Base-by-base conservation (phyloP, 2,797 vertebrate genomes). In the Danio aesculapii region DNA sequence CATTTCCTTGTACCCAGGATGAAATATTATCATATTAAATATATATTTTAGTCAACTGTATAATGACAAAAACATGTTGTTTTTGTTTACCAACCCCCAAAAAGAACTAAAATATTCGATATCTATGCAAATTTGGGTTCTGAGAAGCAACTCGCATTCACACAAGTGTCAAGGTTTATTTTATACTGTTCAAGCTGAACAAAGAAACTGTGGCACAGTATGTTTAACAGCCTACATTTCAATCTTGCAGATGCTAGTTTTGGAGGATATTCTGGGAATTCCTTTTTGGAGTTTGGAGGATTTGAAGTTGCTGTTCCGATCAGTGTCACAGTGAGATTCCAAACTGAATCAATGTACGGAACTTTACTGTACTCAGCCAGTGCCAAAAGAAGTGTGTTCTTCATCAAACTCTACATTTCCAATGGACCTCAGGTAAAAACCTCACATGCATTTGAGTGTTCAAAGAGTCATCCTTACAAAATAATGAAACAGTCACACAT, bases 251-350 rank as follows among this genome's bases (percentile, higher is more conserved):
- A 93, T 89, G 88, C 92, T 67, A 92, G 84, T 81, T 93, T 90
- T 75, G 66, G 88, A 77, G 88, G 14, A 7, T 97, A 95, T 87
- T 90, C 92, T 43, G 95, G 96, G 44, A 84, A 94, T 87, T 95
- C 95, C 30, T 96, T 94, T 85, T 86, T 95, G 90, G 93, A 96
- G 90, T 97, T 97, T 91, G 87, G 91, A 72, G 92, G 92, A 58
- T 88, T 96, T 75, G 82, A 87, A 87, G 91, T 96, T 58, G 86
- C 84, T 2, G n/a, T 68, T 13, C 77, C 93, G 83, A 95, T 92
- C 84, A 93, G 90, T 77, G 92, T 97, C 66, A 92, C 88, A 7
- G 81, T 97, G 86, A 91, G 93, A 88, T 96, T 98, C 86, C 94
- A 93, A 77, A 96, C 94, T 4, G 84, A 69, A 43, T 88, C 50